These are phyloP conservation scores for Temnothorax nylanderi DNA, from an alignment of 1,140 invertebrate genomes.

Conservation along the genomic window DNA sequence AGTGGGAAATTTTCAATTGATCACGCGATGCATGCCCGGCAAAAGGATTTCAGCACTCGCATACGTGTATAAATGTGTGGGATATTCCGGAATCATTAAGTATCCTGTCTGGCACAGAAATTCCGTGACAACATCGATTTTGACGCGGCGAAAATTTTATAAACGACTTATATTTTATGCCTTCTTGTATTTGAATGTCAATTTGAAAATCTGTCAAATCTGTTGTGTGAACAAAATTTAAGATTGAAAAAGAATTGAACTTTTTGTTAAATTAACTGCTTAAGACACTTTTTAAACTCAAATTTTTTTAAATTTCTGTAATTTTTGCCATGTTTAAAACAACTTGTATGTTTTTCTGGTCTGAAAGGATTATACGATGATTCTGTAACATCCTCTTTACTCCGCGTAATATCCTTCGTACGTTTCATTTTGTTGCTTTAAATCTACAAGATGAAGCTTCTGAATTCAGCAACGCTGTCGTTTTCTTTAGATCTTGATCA, in stretches of 20 bases:
- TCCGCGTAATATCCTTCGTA: background rate
- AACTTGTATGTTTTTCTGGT: background rate
- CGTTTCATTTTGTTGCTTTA: slow-evolving; percentile 59
- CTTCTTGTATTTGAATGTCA: background rate
- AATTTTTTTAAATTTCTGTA: background rate
- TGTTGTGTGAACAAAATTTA: background rate
- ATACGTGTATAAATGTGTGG: background rate
- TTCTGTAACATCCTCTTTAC: background rate
- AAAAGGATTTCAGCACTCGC: background rate
- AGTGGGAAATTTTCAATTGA: background rate
- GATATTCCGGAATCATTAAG: background rate
- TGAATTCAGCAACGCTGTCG: slow-evolving; percentile 31
- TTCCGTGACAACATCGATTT: background rate
- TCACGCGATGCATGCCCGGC: background rate
- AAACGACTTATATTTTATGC: background rate
- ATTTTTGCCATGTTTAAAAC: background rate
- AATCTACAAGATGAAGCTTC: slow-evolving; percentile 65
- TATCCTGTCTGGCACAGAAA: background rate
- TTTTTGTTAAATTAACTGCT: background rate
- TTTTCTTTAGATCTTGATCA: slow-evolving; percentile 57
- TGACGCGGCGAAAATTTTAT: background rate
- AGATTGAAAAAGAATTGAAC: background rate
- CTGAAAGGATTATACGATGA: background rate
- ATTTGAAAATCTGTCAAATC: background rate
- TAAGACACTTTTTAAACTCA: background rate